Evolutionary conservation across 1,140 invertebrate genomes (phyloP), one percentile per base, ranked within the genome.

Genomic region (Caerostris extrusa): DNA sequence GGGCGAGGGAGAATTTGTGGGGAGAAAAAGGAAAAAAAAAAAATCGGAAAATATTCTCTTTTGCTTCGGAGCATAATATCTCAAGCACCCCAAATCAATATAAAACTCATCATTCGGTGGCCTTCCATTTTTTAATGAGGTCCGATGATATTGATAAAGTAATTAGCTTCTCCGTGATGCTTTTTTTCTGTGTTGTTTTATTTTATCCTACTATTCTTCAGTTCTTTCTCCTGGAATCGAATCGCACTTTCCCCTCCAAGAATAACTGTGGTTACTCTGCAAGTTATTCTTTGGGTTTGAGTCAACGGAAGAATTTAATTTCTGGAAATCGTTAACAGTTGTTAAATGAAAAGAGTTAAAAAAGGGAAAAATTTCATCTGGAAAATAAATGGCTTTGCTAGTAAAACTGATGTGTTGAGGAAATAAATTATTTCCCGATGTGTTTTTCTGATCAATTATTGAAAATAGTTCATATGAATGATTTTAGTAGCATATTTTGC

Each of bases 121-220:
- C 53, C 81, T 64, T 93, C 89, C 53, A 50, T 93, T 89, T 89
- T 93, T 93, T 89, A 93, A 93, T 93, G 83, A 89, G 85, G 77
- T 19, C 69, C 92, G 85, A 89, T 93, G 86, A 86, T 93, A 93
- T 93, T 93, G 92, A 93, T 93, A 93, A 93, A 93, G 92, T 88
- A 93, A 93, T 93, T 93, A 93, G 86, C 92, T 93, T 93, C 92
- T 67, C 8, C 53, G 6, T 14, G 5, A 7, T 12, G 61, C 50
- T 69, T 60, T 81, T 93, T 93, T 64, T 93, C 14, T 86, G 17
- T 81, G 2, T 64, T 83, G 50, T 57, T 53, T 34, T 4, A 17
- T 19, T 50, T 56, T 3, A 77, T 58, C 6, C 8, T 67, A 85
- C 85, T 69, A 69, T 86, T 71, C 19, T 82, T 71, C 7, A 5